A percentile compares a stretch with the other conserved stretches of the same genome.
These are phyloP conservation scores for Struthio camelus DNA, from an alignment of 2,113 vertebrate genomes.

Conservation along the genomic window DNA sequence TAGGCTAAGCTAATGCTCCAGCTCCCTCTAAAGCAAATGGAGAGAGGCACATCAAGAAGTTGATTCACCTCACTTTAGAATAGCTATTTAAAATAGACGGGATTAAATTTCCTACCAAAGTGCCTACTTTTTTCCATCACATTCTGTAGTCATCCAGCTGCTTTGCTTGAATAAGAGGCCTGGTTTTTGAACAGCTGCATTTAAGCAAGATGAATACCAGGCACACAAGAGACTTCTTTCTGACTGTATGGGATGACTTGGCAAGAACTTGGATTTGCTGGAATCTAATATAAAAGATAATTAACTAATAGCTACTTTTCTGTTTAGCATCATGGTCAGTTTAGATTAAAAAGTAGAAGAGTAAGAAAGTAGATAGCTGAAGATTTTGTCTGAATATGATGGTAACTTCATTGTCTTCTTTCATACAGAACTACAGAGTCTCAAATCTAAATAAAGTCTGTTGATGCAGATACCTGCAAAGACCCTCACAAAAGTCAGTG, in stretches of 20 bases:
- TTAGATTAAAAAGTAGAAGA: neutral
- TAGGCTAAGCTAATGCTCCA: neutral
- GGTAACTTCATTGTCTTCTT: neutral
- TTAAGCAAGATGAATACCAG: neutral
- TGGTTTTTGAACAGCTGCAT: neutral
- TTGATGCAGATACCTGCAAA: neutral
- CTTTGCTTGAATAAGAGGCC: neutral
- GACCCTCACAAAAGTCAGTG: accelerated
- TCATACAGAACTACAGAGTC: neutral
- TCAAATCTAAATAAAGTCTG: neutral
- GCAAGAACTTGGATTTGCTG: neutral
- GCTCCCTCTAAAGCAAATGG: neutral
- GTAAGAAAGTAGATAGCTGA: neutral
- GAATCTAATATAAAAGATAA: neutral
- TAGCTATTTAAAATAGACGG: neutral
- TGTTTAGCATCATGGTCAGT: neutral
- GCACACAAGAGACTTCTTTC: neutral
- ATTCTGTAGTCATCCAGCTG: neutral
- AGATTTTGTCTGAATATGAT: neutral
- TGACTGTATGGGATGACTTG: neutral
- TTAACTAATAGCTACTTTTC: neutral
- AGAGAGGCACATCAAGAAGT: neutral
- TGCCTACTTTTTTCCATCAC: neutral
- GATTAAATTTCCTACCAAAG: neutral
- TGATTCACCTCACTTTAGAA: neutral